Conservation (phyloP, 2,888 invertebrate genomes). For the Latrodectus hesperus region DNA sequence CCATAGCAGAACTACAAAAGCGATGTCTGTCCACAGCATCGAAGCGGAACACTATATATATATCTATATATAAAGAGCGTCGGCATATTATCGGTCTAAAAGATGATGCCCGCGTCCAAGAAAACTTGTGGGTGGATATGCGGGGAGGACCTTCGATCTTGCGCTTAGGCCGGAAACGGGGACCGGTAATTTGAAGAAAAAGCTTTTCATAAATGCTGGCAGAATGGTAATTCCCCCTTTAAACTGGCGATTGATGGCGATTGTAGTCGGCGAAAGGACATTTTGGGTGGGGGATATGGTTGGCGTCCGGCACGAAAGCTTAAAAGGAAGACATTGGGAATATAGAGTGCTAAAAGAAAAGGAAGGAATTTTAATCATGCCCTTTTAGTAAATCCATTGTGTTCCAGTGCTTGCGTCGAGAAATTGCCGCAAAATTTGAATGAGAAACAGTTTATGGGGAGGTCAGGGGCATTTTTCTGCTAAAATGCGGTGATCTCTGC, state of each 20-base stretch:
- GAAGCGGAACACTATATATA: background rate
- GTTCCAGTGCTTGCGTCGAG: background rate
- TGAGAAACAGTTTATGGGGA: background rate
- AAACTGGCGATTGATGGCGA: conserved; percentile 27
- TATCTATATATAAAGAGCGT: background rate
- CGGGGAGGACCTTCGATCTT: background rate
- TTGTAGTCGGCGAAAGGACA: conserved; percentile 22
- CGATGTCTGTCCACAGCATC: background rate
- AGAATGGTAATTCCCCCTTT: conserved; percentile 44
- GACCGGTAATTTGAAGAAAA: conserved; percentile 24
- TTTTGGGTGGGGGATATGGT: conserved; percentile 12
- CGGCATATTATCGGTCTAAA: conserved; percentile 18
- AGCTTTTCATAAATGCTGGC: conserved; percentile 36
- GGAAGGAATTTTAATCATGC: background rate
- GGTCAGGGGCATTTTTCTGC: too few species aligned
- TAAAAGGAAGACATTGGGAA: background rate
- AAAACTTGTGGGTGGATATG: conserved; percentile 1
- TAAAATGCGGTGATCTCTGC: too few species aligned
- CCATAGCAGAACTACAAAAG: background rate
- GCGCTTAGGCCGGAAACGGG: conserved; percentile 35
- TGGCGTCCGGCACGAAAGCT: conserved; percentile 8
- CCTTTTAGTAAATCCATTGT: conserved; percentile 3
- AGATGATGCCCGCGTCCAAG: background rate
- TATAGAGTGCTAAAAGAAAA: background rate
- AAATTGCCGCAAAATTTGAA: background rate